These are phyloP conservation scores for Apogon hyalosoma DNA, from an alignment of 2,797 vertebrate species.

Conservation along the genomic window DNA sequence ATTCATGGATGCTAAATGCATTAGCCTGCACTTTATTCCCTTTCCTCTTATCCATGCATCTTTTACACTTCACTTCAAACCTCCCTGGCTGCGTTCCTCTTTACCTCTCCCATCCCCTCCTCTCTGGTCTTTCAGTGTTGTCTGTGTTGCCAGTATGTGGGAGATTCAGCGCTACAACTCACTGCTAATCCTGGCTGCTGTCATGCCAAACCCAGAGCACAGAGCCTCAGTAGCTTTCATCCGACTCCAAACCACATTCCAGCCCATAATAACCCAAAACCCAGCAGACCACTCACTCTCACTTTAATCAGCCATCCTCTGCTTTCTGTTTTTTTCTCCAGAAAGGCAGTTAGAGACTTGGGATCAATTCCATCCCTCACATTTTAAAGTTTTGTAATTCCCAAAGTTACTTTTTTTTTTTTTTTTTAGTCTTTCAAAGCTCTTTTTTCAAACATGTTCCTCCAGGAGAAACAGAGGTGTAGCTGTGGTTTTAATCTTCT, in stretches of 20 bases:
- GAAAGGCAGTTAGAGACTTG: neutral
- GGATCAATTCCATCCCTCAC: neutral
- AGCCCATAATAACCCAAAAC: conserved; percentile 15
- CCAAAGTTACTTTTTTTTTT: neutral
- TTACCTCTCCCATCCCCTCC: neutral
- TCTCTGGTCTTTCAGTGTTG: neutral
- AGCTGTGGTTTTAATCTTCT: neutral
- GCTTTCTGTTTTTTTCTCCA: neutral
- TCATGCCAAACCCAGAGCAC: conserved; percentile 2
- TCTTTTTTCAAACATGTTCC: too few species aligned
- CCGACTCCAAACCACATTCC: conserved; percentile 27
- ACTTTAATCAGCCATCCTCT: conserved; percentile 10
- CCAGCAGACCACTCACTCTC: conserved; percentile 19
- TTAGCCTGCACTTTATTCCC: neutral
- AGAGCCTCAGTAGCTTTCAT: conserved; percentile 35
- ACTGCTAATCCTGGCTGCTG: conserved; percentile 18
- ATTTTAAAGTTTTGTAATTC: conserved; percentile 1
- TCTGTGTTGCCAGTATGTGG: conserved; percentile 3
- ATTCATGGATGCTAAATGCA: too few species aligned
- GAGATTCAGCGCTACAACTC: conserved; percentile 5
- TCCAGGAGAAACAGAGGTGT: too few species aligned
- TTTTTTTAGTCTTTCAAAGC: too few species aligned
- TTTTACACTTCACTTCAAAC: neutral
- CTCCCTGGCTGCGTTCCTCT: neutral
- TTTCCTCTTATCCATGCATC: neutral